These are phyloP conservation scores for Botia kubotai DNA, from an alignment of 2,797 vertebrate genomes.

Conservation along the genomic window DNA sequence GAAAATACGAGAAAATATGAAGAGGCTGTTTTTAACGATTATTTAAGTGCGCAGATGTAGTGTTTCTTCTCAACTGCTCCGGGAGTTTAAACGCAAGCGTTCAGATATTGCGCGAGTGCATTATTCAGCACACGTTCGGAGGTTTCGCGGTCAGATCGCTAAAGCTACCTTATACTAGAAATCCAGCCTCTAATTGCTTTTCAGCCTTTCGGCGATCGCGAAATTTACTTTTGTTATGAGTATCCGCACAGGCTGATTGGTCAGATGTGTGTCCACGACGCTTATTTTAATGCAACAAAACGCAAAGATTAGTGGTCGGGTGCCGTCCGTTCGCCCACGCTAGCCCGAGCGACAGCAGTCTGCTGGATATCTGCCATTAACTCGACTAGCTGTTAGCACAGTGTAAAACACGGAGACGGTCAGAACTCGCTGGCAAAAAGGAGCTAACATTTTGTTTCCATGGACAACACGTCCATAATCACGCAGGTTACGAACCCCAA, in stretches of 20 bases:
- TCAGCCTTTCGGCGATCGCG: conserved; percentile 27
- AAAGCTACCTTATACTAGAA: conserved; percentile 38
- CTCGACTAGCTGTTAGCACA: conserved; percentile 51
- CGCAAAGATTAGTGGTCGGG: conserved; percentile 49
- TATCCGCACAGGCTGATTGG: conserved; percentile 8
- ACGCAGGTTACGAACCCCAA: conserved; percentile 97
- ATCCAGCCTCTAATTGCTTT: conserved; percentile 19
- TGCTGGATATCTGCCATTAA: conserved; percentile 69
- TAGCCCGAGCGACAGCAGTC: conserved; percentile 67
- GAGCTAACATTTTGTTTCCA: conserved; percentile 79
- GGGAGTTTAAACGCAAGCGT: conserved; percentile 18
- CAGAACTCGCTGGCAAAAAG: conserved; percentile 54
- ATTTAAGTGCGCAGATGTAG: not conserved
- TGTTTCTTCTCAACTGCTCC: not conserved
- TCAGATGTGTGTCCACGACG: conserved; percentile 50
- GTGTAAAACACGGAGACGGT: conserved; percentile 61
- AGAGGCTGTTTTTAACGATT: conserved; percentile 23
- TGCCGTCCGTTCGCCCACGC: conserved; percentile 52
- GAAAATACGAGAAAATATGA: conserved; percentile 56
- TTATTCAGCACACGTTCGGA: conserved; percentile 10
- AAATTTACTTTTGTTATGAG: conserved; percentile 20
- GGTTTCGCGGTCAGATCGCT: conserved; percentile 35
- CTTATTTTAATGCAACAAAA: conserved; percentile 47
- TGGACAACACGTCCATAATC: conserved; percentile 99
- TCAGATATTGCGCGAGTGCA: conserved; percentile 1